Percentiles rank a stretch among this genome's conserved stretches.
Evolutionary conservation across 1,140 invertebrate genomes (phyloP).

Genomic region (Apis cerana): DNA sequence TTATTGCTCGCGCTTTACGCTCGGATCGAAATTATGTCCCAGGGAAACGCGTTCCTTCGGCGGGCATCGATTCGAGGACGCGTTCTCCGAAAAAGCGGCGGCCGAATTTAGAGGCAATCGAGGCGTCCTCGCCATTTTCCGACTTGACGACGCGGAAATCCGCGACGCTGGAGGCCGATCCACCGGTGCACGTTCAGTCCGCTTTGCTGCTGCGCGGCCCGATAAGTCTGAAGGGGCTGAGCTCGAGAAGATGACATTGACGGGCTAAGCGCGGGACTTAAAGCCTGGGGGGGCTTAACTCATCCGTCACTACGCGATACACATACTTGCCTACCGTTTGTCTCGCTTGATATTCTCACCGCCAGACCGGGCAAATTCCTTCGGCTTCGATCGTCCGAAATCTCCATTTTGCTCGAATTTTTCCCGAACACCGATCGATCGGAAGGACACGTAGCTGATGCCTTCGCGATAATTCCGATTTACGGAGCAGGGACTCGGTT

Average conservation of each 20-base stretch:
- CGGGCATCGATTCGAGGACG: no score
- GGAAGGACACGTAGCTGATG: no score
- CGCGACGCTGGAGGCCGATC: slow-evolving; percentile 56
- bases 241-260: slow-evolving; percentile 78
- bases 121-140: slow-evolving; percentile 57
- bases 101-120: no score
- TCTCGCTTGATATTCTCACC: slow-evolving; percentile 40
- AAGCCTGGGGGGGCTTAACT: slow-evolving; percentile 76
- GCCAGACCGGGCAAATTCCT: slow-evolving; percentile 31
- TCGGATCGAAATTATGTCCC: no score
- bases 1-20: slow-evolving; percentile 21
- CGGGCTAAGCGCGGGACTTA: slow-evolving; percentile 79
- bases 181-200: slow-evolving; percentile 63
- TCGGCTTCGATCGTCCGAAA: no score
- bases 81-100: no score
- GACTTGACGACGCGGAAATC: slow-evolving; percentile 71
- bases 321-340: slow-evolving; percentile 35
- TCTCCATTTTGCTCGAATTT: no score
- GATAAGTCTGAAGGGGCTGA: slow-evolving; percentile 80
- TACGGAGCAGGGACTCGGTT: no score
- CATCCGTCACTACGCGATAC: slow-evolving; percentile 74
- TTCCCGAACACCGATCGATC: no score
- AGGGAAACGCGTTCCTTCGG: no score
- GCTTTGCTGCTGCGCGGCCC: slow-evolving; percentile 73
- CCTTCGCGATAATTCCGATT: no score